Evolutionary conservation across 2,888 invertebrate species (phyloP).

Genomic region (Leptopilina drosophilae): DNA sequence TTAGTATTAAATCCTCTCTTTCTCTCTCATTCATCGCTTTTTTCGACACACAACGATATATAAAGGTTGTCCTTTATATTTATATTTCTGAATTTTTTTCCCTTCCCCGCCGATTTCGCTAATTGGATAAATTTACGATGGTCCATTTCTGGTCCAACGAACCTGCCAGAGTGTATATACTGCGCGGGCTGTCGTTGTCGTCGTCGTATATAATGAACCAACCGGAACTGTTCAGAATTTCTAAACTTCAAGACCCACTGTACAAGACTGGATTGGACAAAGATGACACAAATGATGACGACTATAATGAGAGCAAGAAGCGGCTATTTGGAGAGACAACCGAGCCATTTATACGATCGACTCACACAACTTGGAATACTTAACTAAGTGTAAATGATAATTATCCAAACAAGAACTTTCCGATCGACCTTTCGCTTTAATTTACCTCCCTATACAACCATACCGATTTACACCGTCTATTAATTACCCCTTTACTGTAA

Average conservation of each 20-base stretch:
- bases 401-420: conserved; percentile 31
- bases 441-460: background rate
- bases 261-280: conserved; percentile 27
- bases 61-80: no score
- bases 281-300: conserved; percentile 37
- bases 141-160: conserved; percentile 35
- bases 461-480: background rate
- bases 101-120: conserved; percentile 68
- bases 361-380: conserved; percentile 37
- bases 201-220: conserved; percentile 54
- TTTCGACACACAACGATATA: background rate
- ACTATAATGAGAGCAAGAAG: conserved; percentile 36
- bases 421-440: conserved; percentile 30
- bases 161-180: background rate
- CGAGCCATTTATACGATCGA: conserved; percentile 37
- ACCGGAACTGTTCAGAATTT: conserved; percentile 62
- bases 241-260: conserved; percentile 53
- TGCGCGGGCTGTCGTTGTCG: conserved; percentile 38
- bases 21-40: conserved; percentile 17
- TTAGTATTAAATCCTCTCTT: conserved; percentile 1
- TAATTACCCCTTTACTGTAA: background rate
- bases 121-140: conserved; percentile 73
- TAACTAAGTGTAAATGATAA: conserved; percentile 32
- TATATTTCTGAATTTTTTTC: conserved; percentile 3
- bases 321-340: conserved; percentile 33